These are phyloP conservation scores for Esox lucius DNA, from an alignment of 2,797 vertebrate genomes.

Conservation along the genomic window DNA sequence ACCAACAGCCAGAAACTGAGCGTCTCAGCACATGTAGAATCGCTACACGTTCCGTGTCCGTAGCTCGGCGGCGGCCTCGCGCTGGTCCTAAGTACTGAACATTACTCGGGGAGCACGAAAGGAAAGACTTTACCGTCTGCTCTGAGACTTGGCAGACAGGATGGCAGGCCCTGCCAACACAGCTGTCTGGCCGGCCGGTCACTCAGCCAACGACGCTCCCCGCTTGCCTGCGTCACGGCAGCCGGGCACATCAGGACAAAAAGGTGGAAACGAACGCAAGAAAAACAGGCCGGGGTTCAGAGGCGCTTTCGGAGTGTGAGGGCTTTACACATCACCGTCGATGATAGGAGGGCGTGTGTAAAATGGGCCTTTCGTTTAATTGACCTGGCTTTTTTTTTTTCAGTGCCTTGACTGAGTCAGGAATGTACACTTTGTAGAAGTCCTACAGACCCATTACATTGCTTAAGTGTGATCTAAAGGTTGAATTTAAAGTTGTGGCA, in stretches of 20 bases:
- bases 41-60: slow-evolving; percentile 30
- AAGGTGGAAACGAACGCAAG: slow-evolving; percentile 61
- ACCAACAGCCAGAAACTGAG: neutral
- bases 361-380: slow-evolving; percentile 34
- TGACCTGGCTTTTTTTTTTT: slow-evolving; percentile 26
- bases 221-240: slow-evolving; percentile 41
- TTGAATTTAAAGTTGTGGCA: neutral
- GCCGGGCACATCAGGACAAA: slow-evolving; percentile 63
- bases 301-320: slow-evolving; percentile 37
- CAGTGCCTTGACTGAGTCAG: slow-evolving; percentile 7
- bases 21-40: slow-evolving; percentile 43
- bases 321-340: slow-evolving; percentile 52
- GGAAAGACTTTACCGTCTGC: slow-evolving; percentile 64
- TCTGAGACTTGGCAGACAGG: slow-evolving; percentile 65
- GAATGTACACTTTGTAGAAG: slow-evolving; percentile 29
- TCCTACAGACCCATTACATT: slow-evolving; percentile 23
- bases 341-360: slow-evolving; percentile 27
- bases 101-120: slow-evolving; percentile 58
- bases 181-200: slow-evolving; percentile 72
- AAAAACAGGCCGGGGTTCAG: slow-evolving; percentile 47
- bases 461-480: slow-evolving; percentile 33
- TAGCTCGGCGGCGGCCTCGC: slow-evolving; percentile 53
- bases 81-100: slow-evolving; percentile 59
- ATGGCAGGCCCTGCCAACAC: slow-evolving; percentile 61
- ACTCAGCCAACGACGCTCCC: slow-evolving; percentile 50